These are phyloP conservation scores for Chlorodrepanis virens DNA, from an alignment of 2,113 vertebrate species.

Conservation along the genomic window DNA sequence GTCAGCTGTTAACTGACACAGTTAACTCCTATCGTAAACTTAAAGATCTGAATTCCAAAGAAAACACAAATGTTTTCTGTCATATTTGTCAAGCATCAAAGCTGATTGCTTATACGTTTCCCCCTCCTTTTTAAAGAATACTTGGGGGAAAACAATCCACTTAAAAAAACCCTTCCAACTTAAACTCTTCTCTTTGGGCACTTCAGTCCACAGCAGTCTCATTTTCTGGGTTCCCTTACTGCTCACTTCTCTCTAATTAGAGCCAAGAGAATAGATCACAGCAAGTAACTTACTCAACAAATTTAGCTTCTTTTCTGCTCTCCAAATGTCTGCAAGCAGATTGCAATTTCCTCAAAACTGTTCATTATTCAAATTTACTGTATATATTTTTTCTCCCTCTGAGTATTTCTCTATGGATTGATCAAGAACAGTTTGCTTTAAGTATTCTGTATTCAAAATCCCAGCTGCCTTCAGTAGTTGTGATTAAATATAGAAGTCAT, in stretches of 20 bases:
- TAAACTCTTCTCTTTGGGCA: conserved; percentile 37
- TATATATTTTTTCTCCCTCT: conserved; percentile 65
- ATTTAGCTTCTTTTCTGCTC: conserved; percentile 66
- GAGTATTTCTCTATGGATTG: conserved; percentile 64
- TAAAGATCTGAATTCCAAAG: not conserved
- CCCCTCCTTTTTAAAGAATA: conserved; percentile 5
- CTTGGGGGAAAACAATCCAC: not conserved
- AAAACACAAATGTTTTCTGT: conserved; percentile 14
- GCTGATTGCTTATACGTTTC: not conserved
- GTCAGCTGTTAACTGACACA: not conserved
- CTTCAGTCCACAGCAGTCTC: conserved; percentile 47
- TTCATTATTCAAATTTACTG: conserved; percentile 71
- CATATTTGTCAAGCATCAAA: not conserved
- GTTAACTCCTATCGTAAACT: not conserved
- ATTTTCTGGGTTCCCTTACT: conserved; percentile 59
- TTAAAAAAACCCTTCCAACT: conserved; percentile 1
- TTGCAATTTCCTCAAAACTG: conserved; percentile 71
- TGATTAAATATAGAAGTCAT: conserved; percentile 70
- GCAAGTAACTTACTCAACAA: conserved; percentile 66
- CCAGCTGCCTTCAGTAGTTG: conserved; percentile 65
- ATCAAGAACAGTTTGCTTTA: conserved; percentile 69
- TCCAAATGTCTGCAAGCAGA: conserved; percentile 67
- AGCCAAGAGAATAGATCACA: conserved; percentile 68
- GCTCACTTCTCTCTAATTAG: conserved; percentile 62
- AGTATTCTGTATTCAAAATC: conserved; percentile 66